These are phyloP conservation scores for Syndactyla subalaris DNA, from an alignment of 2,797 vertebrate genomes.

Conservation along the genomic window DNA sequence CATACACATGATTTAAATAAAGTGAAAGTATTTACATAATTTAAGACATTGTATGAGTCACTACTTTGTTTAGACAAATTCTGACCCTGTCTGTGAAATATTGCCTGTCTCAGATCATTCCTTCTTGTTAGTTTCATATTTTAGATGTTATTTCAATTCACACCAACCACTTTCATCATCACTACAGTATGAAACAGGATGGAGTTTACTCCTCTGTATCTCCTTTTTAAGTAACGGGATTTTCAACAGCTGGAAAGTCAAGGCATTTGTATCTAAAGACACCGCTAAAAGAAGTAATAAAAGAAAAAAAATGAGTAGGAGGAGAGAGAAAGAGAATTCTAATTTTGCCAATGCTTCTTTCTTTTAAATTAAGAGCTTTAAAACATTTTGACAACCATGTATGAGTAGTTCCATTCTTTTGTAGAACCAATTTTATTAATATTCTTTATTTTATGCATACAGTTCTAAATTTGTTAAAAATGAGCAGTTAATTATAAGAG, in stretches of 20 bases:
- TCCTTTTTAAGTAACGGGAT: background rate
- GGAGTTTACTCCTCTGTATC: background rate
- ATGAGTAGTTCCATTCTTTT: background rate
- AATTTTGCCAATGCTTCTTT: background rate
- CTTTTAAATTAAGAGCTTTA: constrained; percentile 5
- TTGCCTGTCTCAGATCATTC: background rate
- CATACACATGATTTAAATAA: background rate
- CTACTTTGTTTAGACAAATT: background rate
- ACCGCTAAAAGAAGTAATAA: background rate
- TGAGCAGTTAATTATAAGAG: background rate
- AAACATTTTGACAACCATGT: constrained; percentile 17
- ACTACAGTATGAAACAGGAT: background rate
- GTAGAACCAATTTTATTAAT: background rate
- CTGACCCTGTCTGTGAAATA: background rate
- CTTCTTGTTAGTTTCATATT: background rate
- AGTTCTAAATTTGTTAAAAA: background rate
- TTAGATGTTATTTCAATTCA: background rate
- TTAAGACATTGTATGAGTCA: background rate
- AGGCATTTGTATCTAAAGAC: background rate
- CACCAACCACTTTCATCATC: background rate
- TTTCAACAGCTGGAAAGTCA: background rate
- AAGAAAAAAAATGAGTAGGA: constrained; percentile 19
- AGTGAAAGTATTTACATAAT: background rate
- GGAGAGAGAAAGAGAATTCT: background rate
- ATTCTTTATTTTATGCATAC: background rate